These are phyloP conservation scores for Ophion ellenae DNA, from an alignment of 2,888 invertebrate genomes.

Conservation along the genomic window DNA sequence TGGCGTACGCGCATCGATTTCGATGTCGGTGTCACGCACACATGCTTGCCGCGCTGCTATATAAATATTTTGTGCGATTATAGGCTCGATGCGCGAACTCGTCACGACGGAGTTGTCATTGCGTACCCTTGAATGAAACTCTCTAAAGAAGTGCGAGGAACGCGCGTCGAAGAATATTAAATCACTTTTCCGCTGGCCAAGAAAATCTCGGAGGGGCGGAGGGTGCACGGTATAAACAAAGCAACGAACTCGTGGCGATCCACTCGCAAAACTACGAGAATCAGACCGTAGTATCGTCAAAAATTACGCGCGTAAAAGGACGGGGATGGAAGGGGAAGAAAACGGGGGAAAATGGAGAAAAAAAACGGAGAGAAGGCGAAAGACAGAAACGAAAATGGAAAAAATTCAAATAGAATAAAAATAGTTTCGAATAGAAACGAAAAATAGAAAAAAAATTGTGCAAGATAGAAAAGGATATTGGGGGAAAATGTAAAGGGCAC, in stretches of 20 bases:
- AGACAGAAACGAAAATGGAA: too few species aligned
- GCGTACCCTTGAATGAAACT: constrained; percentile 69
- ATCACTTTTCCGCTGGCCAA: constrained; percentile 43
- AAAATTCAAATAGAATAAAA: too few species aligned
- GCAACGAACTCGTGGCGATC: constrained; percentile 27
- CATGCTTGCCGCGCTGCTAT: not conserved
- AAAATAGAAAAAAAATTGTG: too few species aligned
- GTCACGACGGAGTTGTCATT: constrained; percentile 66
- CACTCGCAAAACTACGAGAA: too few species aligned
- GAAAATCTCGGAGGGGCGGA: constrained; percentile 4
- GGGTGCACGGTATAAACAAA: constrained; percentile 25
- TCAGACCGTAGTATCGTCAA: not conserved
- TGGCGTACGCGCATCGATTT: not conserved
- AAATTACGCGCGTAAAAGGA: not conserved
- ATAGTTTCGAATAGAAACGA: too few species aligned
- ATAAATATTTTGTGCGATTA: constrained; percentile 34
- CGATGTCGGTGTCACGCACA: not conserved
- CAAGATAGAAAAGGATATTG: too few species aligned
- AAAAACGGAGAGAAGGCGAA: too few species aligned
- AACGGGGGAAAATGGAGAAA: too few species aligned
- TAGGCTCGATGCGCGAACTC: constrained; percentile 49
- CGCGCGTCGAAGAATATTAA: constrained; percentile 6
- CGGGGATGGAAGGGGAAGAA: too few species aligned
- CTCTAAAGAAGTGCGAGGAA: constrained; percentile 19
- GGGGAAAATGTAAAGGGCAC: too few species aligned